These are phyloP conservation scores for Hippopotamus amphibius DNA, from an alignment of 2,113 vertebrate genomes.

Conservation along the genomic window DNA sequence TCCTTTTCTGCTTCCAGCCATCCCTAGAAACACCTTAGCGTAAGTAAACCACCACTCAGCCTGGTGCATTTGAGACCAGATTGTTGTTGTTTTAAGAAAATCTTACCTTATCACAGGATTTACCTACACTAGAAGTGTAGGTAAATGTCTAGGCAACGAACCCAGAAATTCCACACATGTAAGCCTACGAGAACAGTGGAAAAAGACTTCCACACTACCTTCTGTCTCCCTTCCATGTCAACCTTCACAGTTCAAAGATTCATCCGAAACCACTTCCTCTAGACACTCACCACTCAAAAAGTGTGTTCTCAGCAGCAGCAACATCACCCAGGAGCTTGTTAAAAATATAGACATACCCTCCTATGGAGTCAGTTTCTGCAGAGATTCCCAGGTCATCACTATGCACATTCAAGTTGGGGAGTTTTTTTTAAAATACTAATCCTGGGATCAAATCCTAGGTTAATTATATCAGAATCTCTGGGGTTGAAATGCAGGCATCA, in stretches of 20 bases:
- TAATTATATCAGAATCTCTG: slow-evolving; percentile 47
- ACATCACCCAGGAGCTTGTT: neutral
- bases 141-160: neutral
- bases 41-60: neutral
- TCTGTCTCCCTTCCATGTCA: neutral
- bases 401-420: neutral
- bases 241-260: neutral
- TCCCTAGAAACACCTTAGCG: neutral
- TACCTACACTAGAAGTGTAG: neutral
- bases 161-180: neutral
- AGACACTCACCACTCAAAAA: neutral
- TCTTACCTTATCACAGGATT: neutral
- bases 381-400: neutral
- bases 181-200: neutral
- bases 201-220: neutral
- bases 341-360: neutral
- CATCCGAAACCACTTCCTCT: neutral
- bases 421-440: neutral
- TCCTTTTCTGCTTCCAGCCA: neutral
- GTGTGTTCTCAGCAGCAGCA: neutral
- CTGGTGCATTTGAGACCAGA: neutral
- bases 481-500: neutral
- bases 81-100: neutral
- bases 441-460: neutral
- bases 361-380: neutral